Evolutionary conservation across 2,797 vertebrate species (phyloP).

Genomic region (Phrynocephalus forsythii): DNA sequence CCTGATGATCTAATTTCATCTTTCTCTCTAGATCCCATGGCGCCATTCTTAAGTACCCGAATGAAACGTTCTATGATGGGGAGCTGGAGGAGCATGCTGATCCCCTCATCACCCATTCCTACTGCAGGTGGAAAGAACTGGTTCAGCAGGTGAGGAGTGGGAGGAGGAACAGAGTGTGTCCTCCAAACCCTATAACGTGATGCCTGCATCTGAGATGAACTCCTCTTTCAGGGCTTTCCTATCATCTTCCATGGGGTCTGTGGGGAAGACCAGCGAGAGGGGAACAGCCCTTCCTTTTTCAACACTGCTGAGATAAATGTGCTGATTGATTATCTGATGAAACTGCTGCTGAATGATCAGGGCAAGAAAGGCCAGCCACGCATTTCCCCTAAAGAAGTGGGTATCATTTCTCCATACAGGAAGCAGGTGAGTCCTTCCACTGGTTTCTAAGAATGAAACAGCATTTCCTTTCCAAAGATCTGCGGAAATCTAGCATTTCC

Average conservation of each 20-base stretch:
- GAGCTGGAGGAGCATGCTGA: constrained; percentile 83
- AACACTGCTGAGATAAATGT: constrained; percentile 87
- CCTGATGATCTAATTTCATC: not conserved
- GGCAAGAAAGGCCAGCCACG: constrained; percentile 79
- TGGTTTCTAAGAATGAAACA: not conserved
- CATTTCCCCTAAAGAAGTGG: constrained; percentile 83
- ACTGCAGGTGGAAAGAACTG: constrained; percentile 87
- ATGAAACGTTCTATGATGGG: constrained; percentile 88
- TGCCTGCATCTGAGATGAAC: not conserved
- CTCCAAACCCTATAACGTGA: not conserved
- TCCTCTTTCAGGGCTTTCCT: constrained; percentile 84
- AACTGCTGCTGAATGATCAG: constrained; percentile 81
- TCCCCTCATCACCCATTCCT: constrained; percentile 73
- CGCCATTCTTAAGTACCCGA: constrained; percentile 88
- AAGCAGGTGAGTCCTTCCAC: constrained; percentile 85
- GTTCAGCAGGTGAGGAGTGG: constrained; percentile 78
- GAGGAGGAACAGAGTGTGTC: too few relatives aligned
- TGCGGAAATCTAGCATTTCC: not conserved
- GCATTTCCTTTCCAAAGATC: not conserved
- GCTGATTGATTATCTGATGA: constrained; percentile 84
- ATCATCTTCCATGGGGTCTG: constrained; percentile 91
- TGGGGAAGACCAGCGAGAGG: constrained; percentile 85
- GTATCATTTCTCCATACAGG: constrained; percentile 94
- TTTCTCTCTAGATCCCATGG: constrained; percentile 86
- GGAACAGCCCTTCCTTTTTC: constrained; percentile 92